Conservation (phyloP, 2,888 invertebrate genomes). For the Oscheius sp. region DNA sequence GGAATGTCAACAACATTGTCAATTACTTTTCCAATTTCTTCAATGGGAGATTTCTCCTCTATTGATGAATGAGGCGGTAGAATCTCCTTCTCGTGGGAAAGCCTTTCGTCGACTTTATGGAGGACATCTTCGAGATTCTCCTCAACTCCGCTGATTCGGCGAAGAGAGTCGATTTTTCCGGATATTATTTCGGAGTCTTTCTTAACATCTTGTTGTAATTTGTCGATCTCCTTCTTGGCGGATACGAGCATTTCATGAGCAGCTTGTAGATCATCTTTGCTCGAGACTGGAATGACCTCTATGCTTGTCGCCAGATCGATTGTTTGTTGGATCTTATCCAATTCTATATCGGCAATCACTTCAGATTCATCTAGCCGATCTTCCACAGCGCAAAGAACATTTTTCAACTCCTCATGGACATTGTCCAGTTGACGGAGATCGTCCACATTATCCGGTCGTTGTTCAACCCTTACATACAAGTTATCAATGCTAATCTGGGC, state of each 20-base stretch:
- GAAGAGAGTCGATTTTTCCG: neutral
- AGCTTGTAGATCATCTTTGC: constrained; percentile 19
- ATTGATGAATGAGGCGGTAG: neutral
- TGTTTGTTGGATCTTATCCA: constrained; percentile 22
- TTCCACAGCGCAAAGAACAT: constrained; percentile 7
- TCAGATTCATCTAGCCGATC: neutral
- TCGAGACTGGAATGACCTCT: constrained; percentile 12
- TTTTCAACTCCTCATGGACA: constrained; percentile 6
- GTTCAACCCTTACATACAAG: neutral
- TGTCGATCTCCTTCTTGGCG: constrained; percentile 7
- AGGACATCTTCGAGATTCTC: neutral
- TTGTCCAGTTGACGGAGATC: neutral
- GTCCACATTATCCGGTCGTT: constrained; percentile 4
- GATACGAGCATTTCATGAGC: constrained; percentile 23
- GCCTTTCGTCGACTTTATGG: constrained; percentile 6
- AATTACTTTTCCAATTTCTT: neutral
- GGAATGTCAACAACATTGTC: neutral
- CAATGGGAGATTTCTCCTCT: neutral
- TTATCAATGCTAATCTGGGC: constrained; percentile 10
- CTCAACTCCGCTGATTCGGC: constrained; percentile 15
- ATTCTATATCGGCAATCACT: neutral
- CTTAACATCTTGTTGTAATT: constrained; percentile 4
- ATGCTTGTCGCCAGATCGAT: constrained; percentile 19
- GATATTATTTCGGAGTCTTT: neutral
- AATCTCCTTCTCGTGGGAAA: neutral